A percentile compares a stretch with the other conserved stretches of the same genome.
phyloP scores from a whole-genome alignment of 2,113 vertebrate species.

The Antechinus stuartii region DNA sequence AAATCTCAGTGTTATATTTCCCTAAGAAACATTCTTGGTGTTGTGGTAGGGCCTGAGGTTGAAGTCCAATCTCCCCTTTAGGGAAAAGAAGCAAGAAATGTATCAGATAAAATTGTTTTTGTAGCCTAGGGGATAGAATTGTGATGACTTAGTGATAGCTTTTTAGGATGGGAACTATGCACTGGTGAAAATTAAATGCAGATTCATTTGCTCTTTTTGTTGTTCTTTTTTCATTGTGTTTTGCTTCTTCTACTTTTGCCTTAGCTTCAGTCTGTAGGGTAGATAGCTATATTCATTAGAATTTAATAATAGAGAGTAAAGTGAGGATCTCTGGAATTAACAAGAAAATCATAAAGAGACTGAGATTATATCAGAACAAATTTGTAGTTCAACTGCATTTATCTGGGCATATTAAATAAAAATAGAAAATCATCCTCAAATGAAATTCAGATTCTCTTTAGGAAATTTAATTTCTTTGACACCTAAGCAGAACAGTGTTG shows the following conservation, averaged over 20 bases:
- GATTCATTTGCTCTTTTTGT: not conserved
- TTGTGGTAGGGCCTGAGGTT: not conserved
- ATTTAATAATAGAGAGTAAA: not conserved
- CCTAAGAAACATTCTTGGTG: not conserved
- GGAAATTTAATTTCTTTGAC: not conserved
- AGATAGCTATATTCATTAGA: not conserved
- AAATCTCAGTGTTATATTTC: not conserved
- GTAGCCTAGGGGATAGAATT: not conserved
- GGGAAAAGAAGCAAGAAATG: not conserved
- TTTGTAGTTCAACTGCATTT: not conserved
- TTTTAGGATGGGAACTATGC: not conserved
- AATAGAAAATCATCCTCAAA: conserved; percentile 9
- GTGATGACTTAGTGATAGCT: not conserved
- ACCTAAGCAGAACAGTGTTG: not conserved
- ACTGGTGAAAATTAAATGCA: not conserved
- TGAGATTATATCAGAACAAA: conserved; percentile 1
- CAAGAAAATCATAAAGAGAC: not conserved
- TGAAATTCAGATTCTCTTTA: not conserved
- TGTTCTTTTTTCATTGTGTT: not conserved
- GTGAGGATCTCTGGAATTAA: not conserved
- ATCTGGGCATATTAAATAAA: not conserved
- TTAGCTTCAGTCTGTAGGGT: not conserved
- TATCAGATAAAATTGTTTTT: not conserved
- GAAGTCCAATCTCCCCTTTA: not conserved
- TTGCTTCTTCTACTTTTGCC: not conserved